phyloP scores from a whole-genome alignment of 1,140 invertebrate genomes.

The Drusus annulatus region DNA sequence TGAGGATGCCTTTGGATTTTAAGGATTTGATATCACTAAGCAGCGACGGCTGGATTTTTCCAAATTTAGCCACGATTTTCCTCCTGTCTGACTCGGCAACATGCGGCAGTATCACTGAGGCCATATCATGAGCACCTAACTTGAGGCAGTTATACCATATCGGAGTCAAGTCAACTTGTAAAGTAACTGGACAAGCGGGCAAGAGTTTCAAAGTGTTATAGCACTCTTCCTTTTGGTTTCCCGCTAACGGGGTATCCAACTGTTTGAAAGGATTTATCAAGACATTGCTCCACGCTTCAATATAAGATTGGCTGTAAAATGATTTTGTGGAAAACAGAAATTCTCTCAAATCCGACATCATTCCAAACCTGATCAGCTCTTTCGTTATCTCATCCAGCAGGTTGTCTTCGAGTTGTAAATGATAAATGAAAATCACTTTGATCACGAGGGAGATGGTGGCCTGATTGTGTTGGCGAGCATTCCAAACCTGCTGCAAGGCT shows the following conservation, averaged over 20 bases:
- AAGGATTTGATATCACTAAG: conserved; percentile 51
- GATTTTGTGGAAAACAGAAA: conserved; percentile 64
- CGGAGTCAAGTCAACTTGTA: conserved; percentile 66
- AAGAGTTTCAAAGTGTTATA: conserved; percentile 67
- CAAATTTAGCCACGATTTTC: conserved; percentile 45
- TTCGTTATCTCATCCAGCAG: conserved; percentile 63
- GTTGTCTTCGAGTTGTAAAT: conserved; percentile 56
- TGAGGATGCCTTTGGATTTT: conserved; percentile 54
- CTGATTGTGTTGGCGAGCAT: conserved; percentile 62
- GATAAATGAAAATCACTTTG: conserved; percentile 64
- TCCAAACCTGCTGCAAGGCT: conserved; percentile 65
- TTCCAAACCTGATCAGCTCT: conserved; percentile 62
- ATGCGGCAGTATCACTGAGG: conserved; percentile 65
- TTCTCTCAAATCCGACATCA: conserved; percentile 66
- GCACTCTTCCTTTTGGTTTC: conserved; percentile 67
- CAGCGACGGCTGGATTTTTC: conserved; percentile 51
- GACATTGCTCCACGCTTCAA: conserved; percentile 67
- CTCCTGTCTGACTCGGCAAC: conserved; percentile 34
- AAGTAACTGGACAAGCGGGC: conserved; percentile 66
- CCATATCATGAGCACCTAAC: conserved; percentile 65
- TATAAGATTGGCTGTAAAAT: conserved; percentile 63
- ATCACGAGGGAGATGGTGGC: conserved; percentile 65
- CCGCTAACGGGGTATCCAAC: conserved; percentile 68
- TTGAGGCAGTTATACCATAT: conserved; percentile 69
- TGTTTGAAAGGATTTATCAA: conserved; percentile 67